Evolutionary conservation across 2,888 invertebrate species (phyloP).

Genomic region (Catocala nupta): DNA sequence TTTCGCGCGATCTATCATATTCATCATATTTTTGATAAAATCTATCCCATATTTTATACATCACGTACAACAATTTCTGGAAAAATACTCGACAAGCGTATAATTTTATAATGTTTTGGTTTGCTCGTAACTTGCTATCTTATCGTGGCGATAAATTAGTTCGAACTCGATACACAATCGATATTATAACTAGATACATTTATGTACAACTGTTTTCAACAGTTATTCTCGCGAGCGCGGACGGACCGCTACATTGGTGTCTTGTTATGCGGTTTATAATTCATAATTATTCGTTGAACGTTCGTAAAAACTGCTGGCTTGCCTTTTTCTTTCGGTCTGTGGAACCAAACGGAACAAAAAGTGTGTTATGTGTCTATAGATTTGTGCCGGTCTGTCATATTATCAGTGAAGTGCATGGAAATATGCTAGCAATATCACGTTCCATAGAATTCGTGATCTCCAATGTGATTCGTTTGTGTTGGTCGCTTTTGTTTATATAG

Average conservation of each 20-base stretch:
- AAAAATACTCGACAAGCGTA: conserved; percentile 55
- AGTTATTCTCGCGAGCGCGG: conserved; percentile 78
- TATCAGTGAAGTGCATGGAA: conserved; percentile 43
- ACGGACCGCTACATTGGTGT: conserved; percentile 66
- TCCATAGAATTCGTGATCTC: conserved; percentile 48
- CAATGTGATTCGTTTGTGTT: conserved; percentile 51
- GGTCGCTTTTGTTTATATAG: conserved; percentile 47
- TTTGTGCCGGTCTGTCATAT: conserved; percentile 37
- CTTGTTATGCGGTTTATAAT: conserved; percentile 56
- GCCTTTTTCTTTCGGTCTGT: conserved; percentile 23
- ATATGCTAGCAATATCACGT: conserved; percentile 43
- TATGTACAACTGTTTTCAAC: conserved; percentile 71
- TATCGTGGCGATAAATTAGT: conserved; percentile 83
- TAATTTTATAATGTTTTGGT: conserved; percentile 59
- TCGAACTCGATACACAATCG: conserved; percentile 80
- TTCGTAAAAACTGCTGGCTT: conserved; percentile 38
- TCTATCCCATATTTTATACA: conserved; percentile 2
- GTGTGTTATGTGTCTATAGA: conserved; percentile 33
- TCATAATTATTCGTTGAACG: conserved; percentile 54
- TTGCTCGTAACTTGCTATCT: conserved; percentile 67
- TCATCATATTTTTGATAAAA: conserved; percentile 2
- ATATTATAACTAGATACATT: conserved; percentile 72
- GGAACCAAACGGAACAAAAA: conserved; percentile 27
- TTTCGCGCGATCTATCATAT: conserved; percentile 1
- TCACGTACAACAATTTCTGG: conserved; percentile 20